These are phyloP conservation scores for Erythrolamprus reginae DNA, from an alignment of 2,113 vertebrate species.

Conservation along the genomic window DNA sequence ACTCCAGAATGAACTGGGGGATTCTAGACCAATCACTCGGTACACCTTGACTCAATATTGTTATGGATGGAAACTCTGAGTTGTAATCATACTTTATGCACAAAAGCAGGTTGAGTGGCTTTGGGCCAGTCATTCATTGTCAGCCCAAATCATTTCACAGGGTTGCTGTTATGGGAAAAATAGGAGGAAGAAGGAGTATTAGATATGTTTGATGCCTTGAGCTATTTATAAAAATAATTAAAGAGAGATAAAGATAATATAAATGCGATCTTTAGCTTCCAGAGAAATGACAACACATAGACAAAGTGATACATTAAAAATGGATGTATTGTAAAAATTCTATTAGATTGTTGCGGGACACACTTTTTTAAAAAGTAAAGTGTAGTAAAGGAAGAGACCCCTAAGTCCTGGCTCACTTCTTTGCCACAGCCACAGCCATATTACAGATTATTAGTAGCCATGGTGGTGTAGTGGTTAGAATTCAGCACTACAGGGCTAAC, in stretches of 20 bases:
- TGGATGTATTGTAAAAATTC: not conserved
- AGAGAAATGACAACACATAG: not conserved
- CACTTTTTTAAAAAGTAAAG: not conserved
- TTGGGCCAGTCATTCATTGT: not conserved
- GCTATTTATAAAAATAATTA: no score
- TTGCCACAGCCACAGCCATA: not conserved
- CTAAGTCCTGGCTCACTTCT: not conserved
- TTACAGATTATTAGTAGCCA: no score
- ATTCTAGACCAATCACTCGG: not conserved
- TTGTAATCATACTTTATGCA: not conserved
- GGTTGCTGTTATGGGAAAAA: not conserved
- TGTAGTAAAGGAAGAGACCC: not conserved
- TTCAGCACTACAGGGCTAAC: no score
- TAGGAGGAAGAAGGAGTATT: not conserved
- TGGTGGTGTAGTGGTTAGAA: no score
- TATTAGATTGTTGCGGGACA: not conserved
- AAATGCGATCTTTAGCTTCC: not conserved
- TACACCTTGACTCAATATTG: not conserved
- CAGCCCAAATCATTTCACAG: not conserved
- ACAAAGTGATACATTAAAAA: not conserved
- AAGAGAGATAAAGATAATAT: no score
- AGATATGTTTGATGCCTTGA: no score
- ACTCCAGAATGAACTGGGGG: not conserved
- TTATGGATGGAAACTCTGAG: not conserved
- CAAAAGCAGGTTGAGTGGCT: not conserved